phyloP scores from a whole-genome alignment of 2,113 vertebrate genomes.

The Xerus inauris region DNA sequence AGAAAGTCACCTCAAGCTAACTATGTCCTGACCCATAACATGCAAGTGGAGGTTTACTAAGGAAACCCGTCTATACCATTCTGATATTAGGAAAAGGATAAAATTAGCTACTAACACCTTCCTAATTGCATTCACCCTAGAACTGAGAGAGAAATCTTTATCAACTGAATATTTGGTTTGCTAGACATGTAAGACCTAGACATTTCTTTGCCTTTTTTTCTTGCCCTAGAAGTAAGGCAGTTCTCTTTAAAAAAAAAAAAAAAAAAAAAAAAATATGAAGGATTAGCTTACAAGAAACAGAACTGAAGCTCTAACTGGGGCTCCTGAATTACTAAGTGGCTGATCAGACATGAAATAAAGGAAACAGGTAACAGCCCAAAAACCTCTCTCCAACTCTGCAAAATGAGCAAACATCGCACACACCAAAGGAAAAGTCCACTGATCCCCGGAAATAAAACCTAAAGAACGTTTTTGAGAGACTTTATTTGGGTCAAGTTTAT shows the following conservation, averaged over 20 bases:
- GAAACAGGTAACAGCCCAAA: neutral
- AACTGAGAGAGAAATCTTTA: neutral
- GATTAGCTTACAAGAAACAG: neutral
- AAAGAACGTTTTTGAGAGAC: neutral
- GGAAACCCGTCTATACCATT: neutral
- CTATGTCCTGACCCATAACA: too few relatives aligned
- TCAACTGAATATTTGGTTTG: neutral
- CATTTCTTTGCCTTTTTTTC: neutral
- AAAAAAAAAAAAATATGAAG: neutral
- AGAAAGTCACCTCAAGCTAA: neutral
- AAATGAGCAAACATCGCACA: neutral
- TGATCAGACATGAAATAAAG: neutral
- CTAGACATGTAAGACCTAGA: neutral
- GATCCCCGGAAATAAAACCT: neutral
- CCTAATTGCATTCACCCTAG: too few relatives aligned
- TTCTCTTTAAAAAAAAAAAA: neutral
- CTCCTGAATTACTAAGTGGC: neutral
- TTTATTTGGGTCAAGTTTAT: neutral
- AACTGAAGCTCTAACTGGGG: neutral
- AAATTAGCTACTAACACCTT: neutral
- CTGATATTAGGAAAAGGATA: accelerated
- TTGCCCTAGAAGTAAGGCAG: neutral
- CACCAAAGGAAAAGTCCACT: neutral
- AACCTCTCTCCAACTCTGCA: neutral
- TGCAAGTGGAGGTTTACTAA: neutral